phyloP scores from a whole-genome alignment of 2,797 vertebrate species.

The Falco biarmicus region DNA sequence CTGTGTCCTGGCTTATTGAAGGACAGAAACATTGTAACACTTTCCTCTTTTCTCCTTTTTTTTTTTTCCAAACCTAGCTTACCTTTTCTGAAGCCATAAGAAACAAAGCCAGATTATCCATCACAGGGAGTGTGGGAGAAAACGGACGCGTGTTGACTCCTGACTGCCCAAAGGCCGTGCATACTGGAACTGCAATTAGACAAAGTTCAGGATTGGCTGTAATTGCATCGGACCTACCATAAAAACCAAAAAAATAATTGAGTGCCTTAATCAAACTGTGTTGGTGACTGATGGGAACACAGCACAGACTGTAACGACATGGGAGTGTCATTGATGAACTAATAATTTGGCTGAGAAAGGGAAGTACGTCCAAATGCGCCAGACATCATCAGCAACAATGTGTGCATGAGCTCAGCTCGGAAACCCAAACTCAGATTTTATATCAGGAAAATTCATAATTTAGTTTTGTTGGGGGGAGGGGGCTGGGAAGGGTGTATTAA shows the following conservation, averaged over 20 bases:
- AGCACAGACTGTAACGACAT: constrained; percentile 84
- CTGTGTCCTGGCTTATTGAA: constrained; percentile 37
- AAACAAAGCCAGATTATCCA: constrained; percentile 99
- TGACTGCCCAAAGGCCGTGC: constrained; percentile 96
- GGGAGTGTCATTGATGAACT: constrained; percentile 75
- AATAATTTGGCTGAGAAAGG: constrained; percentile 70
- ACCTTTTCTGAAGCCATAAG: constrained; percentile 99
- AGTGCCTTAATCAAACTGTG: constrained; percentile 94
- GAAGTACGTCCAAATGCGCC: constrained; percentile 73
- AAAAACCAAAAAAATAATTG: constrained; percentile 98
- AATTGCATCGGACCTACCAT: constrained; percentile 98
- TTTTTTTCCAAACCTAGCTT: constrained; percentile 81
- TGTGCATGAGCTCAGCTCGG: constrained; percentile 87
- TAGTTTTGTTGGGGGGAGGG: constrained; percentile 77
- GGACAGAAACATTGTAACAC: constrained; percentile 72
- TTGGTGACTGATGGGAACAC: constrained; percentile 83
- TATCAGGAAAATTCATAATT: constrained; percentile 84
- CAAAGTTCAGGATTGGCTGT: constrained; percentile 96
- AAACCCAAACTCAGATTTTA: constrained; percentile 89
- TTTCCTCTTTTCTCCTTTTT: constrained; percentile 3
- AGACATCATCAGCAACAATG: constrained; percentile 77
- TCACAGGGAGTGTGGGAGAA: constrained; percentile 96
- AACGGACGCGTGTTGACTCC: constrained; percentile 94
- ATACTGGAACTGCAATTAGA: constrained; percentile 91
- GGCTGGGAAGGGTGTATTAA: constrained; percentile 78